phyloP scores from a whole-genome alignment of 2,113 vertebrate genomes.

The Poeciliopsis turrubarensis region DNA sequence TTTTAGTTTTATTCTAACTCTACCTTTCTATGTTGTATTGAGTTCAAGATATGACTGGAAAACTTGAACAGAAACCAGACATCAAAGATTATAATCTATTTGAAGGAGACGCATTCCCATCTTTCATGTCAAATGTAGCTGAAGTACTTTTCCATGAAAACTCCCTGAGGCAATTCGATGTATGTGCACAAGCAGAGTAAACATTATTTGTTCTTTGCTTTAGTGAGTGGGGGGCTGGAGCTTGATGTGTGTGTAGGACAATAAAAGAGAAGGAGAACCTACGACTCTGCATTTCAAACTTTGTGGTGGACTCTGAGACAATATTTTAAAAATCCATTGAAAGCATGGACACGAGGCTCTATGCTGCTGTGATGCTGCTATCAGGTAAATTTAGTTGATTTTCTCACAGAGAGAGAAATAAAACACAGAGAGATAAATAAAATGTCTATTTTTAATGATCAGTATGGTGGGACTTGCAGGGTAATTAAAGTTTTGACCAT shows the following conservation, averaged over 20 bases:
- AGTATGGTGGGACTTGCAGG: not conserved
- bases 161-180: constrained; percentile 6
- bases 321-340: not conserved
- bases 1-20: not conserved
- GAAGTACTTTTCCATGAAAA: not conserved
- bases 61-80: not conserved
- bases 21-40: not conserved
- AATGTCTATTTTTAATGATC: not conserved
- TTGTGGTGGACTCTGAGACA: not conserved
- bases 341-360: constrained; percentile 31
- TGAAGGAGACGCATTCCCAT: not conserved
- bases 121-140: not conserved
- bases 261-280: constrained; percentile 53
- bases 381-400: constrained; percentile 35
- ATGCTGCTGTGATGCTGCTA: constrained; percentile 22
- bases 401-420: not conserved
- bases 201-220: constrained; percentile 24
- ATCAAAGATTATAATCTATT: not conserved
- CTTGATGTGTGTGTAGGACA: not conserved
- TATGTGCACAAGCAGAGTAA: constrained; percentile 43
- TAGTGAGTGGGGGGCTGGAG: constrained; percentile 17
- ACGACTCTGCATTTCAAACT: not conserved
- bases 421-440: not conserved
- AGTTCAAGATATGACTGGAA: not conserved
- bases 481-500: not conserved